These are phyloP conservation scores for Pheosia tremula DNA, from an alignment of 2,888 invertebrate genomes.

Conservation along the genomic window DNA sequence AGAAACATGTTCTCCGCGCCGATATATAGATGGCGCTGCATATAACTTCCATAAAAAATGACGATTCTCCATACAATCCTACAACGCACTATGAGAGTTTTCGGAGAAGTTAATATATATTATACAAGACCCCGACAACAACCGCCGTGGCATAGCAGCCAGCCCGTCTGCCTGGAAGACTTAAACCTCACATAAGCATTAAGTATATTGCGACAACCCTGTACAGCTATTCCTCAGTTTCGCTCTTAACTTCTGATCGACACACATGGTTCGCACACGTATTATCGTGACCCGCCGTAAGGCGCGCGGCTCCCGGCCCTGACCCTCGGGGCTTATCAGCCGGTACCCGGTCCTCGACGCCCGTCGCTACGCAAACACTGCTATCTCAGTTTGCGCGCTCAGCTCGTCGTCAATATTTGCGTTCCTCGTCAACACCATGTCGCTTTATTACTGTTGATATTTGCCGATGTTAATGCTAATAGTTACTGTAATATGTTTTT, in stretches of 20 bases:
- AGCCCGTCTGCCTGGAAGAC: no score
- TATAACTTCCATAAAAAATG: no score
- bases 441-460: constrained; percentile 10
- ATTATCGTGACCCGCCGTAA: constrained; percentile 38
- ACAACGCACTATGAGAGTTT: no score
- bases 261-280: not conserved
- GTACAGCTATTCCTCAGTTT: no score
- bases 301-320: constrained; percentile 28
- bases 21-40: no score
- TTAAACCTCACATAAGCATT: no score
- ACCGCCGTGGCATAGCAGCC: no score
- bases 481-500: not conserved
- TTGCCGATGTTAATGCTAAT: not conserved
- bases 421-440: constrained; percentile 19
- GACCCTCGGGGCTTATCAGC: constrained; percentile 35
- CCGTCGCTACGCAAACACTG: constrained; percentile 9
- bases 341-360: constrained; percentile 15
- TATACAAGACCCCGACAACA: no score
- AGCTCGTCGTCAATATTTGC: constrained; percentile 31
- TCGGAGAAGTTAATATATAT: no score
- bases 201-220: no score
- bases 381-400: constrained; percentile 19
- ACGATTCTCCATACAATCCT: no score
- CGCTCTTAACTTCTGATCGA: constrained; percentile 1
- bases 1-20: no score